Conservation (phyloP, 2,797 vertebrate genomes). For the Peromyscus nudipes region DNA sequence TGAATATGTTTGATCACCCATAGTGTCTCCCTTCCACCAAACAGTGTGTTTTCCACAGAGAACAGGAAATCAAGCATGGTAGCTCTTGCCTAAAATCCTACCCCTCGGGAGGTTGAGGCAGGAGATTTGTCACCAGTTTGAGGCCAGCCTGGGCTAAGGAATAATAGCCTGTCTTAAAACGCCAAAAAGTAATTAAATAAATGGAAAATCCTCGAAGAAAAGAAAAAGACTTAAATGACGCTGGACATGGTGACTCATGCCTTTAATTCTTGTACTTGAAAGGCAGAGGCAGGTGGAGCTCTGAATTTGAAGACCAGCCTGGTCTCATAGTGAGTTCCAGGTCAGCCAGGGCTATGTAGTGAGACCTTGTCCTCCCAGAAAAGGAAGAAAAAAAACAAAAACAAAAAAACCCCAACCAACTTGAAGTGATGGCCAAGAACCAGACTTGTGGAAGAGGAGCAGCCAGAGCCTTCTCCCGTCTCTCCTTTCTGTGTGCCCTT, state of each 20-base stretch:
- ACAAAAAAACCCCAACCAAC: neutral
- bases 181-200: neutral
- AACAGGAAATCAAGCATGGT: conserved; percentile 71
- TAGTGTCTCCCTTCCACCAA: neutral
- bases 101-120: neutral
- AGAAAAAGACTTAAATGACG: neutral
- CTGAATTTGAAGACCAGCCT: neutral
- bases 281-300: neutral
- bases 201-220: conserved; percentile 64
- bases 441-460: neutral
- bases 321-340: neutral
- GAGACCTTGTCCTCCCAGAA: neutral
- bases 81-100: neutral
- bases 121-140: neutral
- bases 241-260: neutral
- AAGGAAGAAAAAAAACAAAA: neutral
- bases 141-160: neutral
- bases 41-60: conserved; percentile 55
- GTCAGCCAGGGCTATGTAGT: neutral
- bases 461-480: neutral
- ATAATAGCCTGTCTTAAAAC: neutral
- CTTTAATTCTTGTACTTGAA: neutral
- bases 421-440: neutral
- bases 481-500: neutral
- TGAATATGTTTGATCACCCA: conserved; percentile 14